Conservation (phyloP, 2,797 vertebrate species). For the Notolepis coatsorum region DNA sequence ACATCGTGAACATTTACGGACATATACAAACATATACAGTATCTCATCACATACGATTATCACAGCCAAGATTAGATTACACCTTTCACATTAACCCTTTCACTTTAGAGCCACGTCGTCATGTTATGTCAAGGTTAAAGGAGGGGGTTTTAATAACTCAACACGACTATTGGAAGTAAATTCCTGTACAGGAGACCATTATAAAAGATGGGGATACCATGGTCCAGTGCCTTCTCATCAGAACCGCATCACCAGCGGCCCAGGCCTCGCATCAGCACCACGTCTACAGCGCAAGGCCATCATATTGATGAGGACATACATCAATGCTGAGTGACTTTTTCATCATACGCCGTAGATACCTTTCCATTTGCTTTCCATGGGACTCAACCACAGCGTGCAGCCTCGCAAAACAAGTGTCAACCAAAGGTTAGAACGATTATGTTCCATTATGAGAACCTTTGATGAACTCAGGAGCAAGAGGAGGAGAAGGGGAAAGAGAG, state of each 20-base stretch:
- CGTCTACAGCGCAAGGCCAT: background rate
- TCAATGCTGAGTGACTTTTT: background rate
- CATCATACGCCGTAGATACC: too few species aligned
- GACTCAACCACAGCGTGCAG: slow-evolving; percentile 19
- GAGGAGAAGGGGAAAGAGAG: slow-evolving; percentile 37
- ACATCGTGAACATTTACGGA: slow-evolving; percentile 6
- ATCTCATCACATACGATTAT: slow-evolving; percentile 31
- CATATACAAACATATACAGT: slow-evolving; percentile 12
- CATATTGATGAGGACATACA: background rate
- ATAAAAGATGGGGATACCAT: background rate
- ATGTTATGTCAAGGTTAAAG: slow-evolving; percentile 39
- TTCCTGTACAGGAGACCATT: background rate
- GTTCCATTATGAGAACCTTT: slow-evolving; percentile 57
- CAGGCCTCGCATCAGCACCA: background rate
- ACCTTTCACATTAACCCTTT: background rate
- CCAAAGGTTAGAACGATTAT: slow-evolving; percentile 61
- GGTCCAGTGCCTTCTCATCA: background rate
- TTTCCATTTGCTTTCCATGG: background rate
- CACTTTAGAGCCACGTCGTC: background rate
- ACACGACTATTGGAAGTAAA: background rate
- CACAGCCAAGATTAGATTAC: slow-evolving; percentile 38
- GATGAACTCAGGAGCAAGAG: slow-evolving; percentile 54
- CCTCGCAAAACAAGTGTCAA: slow-evolving; percentile 55
- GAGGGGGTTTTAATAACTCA: background rate
- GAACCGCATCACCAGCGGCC: background rate